A percentile compares a stretch with the other conserved stretches of the same genome.
phyloP scores from a whole-genome alignment of 2,888 invertebrate genomes.

The Laspeyria flexula region DNA sequence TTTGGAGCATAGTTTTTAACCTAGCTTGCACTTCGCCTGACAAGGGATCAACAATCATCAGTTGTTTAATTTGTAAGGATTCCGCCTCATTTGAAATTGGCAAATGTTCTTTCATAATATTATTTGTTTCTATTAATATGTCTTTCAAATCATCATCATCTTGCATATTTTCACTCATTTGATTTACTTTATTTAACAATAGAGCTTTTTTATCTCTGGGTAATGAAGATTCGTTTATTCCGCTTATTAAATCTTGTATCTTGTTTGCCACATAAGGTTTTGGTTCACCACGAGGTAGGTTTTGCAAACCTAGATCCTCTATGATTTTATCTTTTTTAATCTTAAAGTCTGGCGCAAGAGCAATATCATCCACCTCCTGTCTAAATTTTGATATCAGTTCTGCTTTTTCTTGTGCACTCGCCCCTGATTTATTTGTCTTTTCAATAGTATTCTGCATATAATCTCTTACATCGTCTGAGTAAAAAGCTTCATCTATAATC shows the following conservation, averaged over 20 bases:
- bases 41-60: background rate
- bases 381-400: conserved; percentile 4
- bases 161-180: conserved; percentile 13
- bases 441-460: background rate
- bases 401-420: conserved; percentile 13
- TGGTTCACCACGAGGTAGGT: background rate
- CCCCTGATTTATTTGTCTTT: conserved; percentile 17
- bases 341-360: background rate
- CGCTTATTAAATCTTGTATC: conserved; percentile 1
- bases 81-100: conserved; percentile 1
- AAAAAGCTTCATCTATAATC: conserved; percentile 10
- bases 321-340: background rate
- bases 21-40: background rate
- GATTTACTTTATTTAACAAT: conserved; percentile 17
- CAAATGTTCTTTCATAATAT: conserved; percentile 1
- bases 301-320: background rate
- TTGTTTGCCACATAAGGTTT: background rate
- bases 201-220: background rate
- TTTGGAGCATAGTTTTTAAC: conserved; percentile 3
- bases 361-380: conserved; percentile 3
- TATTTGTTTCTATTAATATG: conserved; percentile 2
- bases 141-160: background rate
- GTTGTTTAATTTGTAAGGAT: conserved; percentile 4
- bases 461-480: background rate
- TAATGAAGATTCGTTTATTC: background rate